A percentile compares a stretch with the other conserved stretches of the same genome.
These are phyloP conservation scores for Atrichornis clamosus DNA, from an alignment of 2,113 vertebrate genomes.

Conservation along the genomic window DNA sequence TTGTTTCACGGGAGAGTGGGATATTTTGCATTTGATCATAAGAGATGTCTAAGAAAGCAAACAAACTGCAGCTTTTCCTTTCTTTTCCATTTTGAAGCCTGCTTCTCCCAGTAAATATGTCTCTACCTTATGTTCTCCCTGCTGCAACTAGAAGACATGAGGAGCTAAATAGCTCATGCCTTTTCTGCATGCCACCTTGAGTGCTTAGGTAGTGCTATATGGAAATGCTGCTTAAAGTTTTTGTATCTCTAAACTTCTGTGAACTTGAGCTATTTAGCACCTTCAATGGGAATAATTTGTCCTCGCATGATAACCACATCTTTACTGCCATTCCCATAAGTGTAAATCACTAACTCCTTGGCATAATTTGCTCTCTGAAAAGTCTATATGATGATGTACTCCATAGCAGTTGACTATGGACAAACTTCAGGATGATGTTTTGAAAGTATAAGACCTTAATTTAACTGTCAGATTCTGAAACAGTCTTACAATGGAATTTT, in stretches of 20 bases:
- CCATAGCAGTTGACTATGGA: neutral
- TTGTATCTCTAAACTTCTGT: neutral
- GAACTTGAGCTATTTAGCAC: neutral
- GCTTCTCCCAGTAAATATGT: neutral
- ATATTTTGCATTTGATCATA: neutral
- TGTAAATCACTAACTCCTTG: neutral
- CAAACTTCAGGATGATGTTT: neutral
- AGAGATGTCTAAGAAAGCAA: neutral
- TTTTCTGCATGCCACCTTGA: neutral
- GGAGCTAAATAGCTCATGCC: neutral
- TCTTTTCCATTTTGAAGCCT: neutral
- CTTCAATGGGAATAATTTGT: neutral
- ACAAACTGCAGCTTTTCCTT: neutral
- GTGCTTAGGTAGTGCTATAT: neutral
- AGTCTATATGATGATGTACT: neutral
- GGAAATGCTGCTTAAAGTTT: neutral
- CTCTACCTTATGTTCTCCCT: neutral
- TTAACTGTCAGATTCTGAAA: neutral
- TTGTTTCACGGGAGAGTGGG: rapidly evolving
- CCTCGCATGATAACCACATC: neutral
- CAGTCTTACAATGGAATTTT: neutral
- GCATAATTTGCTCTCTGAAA: neutral
- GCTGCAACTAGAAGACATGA: neutral
- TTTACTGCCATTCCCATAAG: neutral
- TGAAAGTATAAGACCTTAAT: neutral